A percentile compares a stretch with the other conserved stretches of the same genome.
Evolutionary conservation across 2,888 invertebrate species (phyloP).

Genomic region (Tricholauxania praeusta): DNA sequence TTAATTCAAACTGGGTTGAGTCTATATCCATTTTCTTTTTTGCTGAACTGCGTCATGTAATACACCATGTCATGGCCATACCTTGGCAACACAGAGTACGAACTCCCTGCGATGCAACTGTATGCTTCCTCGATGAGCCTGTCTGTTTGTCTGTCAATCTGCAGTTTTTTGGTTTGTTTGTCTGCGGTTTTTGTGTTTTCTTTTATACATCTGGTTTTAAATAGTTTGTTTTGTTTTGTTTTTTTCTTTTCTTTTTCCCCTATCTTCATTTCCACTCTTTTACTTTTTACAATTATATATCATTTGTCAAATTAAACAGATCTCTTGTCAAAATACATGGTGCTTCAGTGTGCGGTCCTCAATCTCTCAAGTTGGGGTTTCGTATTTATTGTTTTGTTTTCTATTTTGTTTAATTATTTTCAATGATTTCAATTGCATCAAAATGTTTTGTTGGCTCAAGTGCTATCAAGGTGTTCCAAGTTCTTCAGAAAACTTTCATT

Average conservation of each 20-base stretch:
- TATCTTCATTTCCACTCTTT: too few relatives aligned
- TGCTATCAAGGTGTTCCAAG: too few relatives aligned
- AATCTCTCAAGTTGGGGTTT: too few relatives aligned
- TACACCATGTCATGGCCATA: neutral
- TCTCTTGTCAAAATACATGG: too few relatives aligned
- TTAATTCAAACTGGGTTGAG: too few relatives aligned
- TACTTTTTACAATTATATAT: too few relatives aligned
- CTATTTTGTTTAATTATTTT: constrained; percentile 5
- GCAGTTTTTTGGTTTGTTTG: constrained; percentile 19
- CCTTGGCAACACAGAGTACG: neutral
- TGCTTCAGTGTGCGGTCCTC: too few relatives aligned
- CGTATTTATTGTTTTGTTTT: neutral
- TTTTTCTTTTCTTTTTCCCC: too few relatives aligned
- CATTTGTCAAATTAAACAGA: too few relatives aligned
- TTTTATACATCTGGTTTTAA: neutral
- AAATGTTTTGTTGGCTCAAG: neutral
- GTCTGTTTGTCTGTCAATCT: constrained; percentile 37
- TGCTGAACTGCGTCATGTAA: too few relatives aligned
- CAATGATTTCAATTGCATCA: neutral
- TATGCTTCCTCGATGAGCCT: neutral
- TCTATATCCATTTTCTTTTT: too few relatives aligned
- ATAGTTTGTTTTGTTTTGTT: neutral
- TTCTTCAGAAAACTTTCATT: too few relatives aligned
- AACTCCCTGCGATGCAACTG: neutral
- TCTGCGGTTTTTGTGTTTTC: neutral